Percentiles rank a stretch among this genome's conserved stretches.
Conservation (phyloP, 2,113 vertebrate species). For the Malurus alboscapulatus region DNA sequence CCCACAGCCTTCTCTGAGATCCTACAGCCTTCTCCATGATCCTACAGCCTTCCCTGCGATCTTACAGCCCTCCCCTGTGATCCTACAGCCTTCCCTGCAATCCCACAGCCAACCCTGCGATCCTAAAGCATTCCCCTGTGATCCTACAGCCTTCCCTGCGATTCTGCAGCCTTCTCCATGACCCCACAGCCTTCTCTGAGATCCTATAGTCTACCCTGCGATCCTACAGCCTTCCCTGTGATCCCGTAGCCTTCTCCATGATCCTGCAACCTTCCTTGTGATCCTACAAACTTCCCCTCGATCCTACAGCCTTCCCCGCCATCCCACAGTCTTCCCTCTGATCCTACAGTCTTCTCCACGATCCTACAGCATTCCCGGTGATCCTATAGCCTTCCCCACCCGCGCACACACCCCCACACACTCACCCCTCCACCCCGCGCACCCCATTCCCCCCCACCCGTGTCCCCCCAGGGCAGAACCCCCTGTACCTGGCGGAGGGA, state of each 20-base stretch:
- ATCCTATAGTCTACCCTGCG: not conserved
- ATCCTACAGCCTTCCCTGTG: not conserved
- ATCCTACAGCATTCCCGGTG: not conserved
- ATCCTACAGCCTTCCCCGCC: not conserved
- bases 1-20: no score
- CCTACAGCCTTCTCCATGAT: not conserved
- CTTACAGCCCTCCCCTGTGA: not conserved
- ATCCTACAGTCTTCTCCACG: no score
- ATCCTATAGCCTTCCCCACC: not conserved
- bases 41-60: not conserved
- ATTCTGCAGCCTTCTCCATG: not conserved
- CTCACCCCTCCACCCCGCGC: no score
- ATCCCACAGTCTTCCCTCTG: not conserved
- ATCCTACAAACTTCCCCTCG: not conserved
- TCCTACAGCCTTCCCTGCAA: not conserved
- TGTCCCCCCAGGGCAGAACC: no score
- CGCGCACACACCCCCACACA: not conserved
- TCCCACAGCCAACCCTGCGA: no score
- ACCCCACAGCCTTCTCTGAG: not conserved
- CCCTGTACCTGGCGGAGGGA: no score
- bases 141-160: no score
- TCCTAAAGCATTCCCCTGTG: no score
- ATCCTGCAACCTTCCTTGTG: not conserved
- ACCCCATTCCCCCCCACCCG: no score
- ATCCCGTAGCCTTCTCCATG: not conserved